A percentile compares a stretch with the other conserved stretches of the same genome.
phyloP scores from a whole-genome alignment of 1,140 invertebrate genomes.

The Zaprionus inermis region DNA sequence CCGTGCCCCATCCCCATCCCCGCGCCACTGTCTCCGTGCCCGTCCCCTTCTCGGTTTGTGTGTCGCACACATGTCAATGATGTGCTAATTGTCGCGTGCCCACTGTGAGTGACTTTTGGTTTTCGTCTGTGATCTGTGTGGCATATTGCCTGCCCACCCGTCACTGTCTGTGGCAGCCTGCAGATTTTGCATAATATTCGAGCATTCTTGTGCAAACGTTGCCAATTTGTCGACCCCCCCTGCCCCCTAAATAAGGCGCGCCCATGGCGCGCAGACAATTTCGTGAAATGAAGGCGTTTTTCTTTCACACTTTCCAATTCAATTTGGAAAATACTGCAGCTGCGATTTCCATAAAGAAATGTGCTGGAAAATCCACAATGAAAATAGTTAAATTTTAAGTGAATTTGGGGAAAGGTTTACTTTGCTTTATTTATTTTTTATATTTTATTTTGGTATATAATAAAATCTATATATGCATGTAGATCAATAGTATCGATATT shows the following conservation, averaged over 20 bases:
- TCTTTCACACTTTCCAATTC: constrained; percentile 48
- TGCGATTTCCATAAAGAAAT: constrained; percentile 4
- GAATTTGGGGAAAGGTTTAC: constrained; percentile 12
- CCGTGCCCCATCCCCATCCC: too few relatives aligned
- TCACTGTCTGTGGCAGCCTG: constrained; percentile 15
- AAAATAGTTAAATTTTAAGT: constrained; percentile 11
- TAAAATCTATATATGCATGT: too few relatives aligned
- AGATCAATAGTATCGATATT: too few relatives aligned
- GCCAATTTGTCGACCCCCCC: constrained; percentile 37
- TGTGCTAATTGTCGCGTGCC: constrained; percentile 80
- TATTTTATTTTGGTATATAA: too few relatives aligned
- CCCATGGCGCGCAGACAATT: constrained; percentile 38
- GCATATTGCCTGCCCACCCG: constrained; percentile 18
- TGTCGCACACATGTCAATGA: constrained; percentile 73
- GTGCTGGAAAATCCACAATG: constrained; percentile 14
- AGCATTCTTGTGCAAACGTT: constrained; percentile 39
- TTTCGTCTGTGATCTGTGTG: constrained; percentile 27
- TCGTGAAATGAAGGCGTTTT: constrained; percentile 28
- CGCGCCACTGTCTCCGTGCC: too few relatives aligned
- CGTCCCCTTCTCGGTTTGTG: background rate
- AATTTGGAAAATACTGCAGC: constrained; percentile 24
- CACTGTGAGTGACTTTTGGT: constrained; percentile 53
- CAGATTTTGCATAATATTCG: constrained; percentile 61
- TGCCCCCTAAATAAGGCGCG: constrained; percentile 40
- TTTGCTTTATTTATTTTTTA: background rate